These are phyloP conservation scores for Brachionus asplanchnoidis DNA, from an alignment of 1,140 invertebrate genomes.

Conservation along the genomic window DNA sequence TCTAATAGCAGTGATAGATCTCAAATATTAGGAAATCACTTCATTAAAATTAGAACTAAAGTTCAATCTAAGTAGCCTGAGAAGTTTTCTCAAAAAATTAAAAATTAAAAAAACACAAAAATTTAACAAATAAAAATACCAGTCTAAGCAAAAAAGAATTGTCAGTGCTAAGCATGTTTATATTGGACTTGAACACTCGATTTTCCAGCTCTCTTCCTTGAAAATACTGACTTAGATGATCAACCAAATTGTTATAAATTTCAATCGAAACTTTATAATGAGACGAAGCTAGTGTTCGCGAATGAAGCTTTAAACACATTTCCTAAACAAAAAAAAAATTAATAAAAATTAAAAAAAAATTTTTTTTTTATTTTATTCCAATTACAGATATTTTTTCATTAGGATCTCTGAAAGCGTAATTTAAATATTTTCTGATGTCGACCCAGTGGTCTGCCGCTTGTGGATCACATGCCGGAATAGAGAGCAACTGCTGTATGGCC, in stretches of 20 bases:
- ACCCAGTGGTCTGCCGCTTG: constrained; percentile 39
- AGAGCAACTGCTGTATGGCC: constrained; percentile 37
- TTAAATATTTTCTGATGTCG: constrained; percentile 30
- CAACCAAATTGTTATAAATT: constrained; percentile 3
- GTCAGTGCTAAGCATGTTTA: background rate
- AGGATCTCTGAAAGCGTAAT: constrained; percentile 13
- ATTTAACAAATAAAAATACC: background rate
- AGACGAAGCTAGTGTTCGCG: constrained; percentile 12
- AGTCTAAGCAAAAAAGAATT: constrained; percentile 6
- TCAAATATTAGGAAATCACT: too few relatives aligned
- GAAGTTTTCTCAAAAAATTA: too few relatives aligned
- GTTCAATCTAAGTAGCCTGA: too few relatives aligned
- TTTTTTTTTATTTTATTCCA: background rate
- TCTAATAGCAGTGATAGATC: too few relatives aligned
- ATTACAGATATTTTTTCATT: constrained; percentile 13
- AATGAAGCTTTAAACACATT: constrained; percentile 38
- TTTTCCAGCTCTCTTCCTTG: constrained; percentile 1
- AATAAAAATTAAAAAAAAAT: background rate
- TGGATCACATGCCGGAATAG: constrained; percentile 28
- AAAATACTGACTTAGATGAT: constrained; percentile 27
- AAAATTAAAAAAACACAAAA: background rate
- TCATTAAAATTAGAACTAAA: too few relatives aligned
- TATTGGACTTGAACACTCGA: background rate
- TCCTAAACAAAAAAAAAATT: background rate
- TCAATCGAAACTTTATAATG: constrained; percentile 40